These are phyloP conservation scores for Coleophora deauratella DNA, from an alignment of 2,888 invertebrate species.

Conservation along the genomic window DNA sequence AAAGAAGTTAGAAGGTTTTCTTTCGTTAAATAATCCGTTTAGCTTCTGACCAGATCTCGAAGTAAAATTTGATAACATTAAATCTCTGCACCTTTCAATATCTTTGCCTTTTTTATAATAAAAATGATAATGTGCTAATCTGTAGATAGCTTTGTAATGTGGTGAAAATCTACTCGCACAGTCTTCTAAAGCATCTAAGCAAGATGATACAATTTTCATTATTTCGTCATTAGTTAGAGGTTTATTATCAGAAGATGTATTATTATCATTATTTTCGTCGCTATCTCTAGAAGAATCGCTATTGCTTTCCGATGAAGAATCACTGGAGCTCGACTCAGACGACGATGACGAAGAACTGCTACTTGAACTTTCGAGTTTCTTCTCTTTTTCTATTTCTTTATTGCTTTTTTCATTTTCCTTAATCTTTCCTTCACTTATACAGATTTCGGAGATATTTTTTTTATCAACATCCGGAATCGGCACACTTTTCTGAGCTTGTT, in stretches of 20 bases:
- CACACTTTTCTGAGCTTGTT: slow-evolving; percentile 10
- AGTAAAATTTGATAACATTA: slow-evolving; percentile 80
- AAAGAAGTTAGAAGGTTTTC: slow-evolving; percentile 90
- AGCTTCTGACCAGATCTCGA: slow-evolving; percentile 79
- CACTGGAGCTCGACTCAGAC: slow-evolving; percentile 73
- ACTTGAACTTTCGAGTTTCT: slow-evolving; percentile 50
- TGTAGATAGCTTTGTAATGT: slow-evolving; percentile 94
- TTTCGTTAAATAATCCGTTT: slow-evolving; percentile 88
- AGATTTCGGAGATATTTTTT: slow-evolving; percentile 16
- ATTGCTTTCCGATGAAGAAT: slow-evolving; percentile 66
- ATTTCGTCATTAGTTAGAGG: slow-evolving; percentile 68
- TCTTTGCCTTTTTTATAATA: slow-evolving; percentile 80
- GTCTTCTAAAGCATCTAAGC: slow-evolving; percentile 86
- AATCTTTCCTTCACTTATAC: slow-evolving; percentile 17
- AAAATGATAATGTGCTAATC: slow-evolving; percentile 88
- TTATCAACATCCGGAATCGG: slow-evolving; percentile 1
- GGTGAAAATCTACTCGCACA: slow-evolving; percentile 90
- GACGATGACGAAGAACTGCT: slow-evolving; percentile 57
- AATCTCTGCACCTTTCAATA: slow-evolving; percentile 79
- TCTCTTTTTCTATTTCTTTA: slow-evolving; percentile 27
- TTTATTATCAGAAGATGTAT: slow-evolving; percentile 46
- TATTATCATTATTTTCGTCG: slow-evolving; percentile 61
- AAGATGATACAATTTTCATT: slow-evolving; percentile 77
- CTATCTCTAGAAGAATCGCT: slow-evolving; percentile 71
- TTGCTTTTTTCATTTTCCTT: slow-evolving; percentile 4